These are phyloP conservation scores for Strigamia maritima DNA, from an alignment of 2,888 invertebrate genomes.

Conservation along the genomic window DNA sequence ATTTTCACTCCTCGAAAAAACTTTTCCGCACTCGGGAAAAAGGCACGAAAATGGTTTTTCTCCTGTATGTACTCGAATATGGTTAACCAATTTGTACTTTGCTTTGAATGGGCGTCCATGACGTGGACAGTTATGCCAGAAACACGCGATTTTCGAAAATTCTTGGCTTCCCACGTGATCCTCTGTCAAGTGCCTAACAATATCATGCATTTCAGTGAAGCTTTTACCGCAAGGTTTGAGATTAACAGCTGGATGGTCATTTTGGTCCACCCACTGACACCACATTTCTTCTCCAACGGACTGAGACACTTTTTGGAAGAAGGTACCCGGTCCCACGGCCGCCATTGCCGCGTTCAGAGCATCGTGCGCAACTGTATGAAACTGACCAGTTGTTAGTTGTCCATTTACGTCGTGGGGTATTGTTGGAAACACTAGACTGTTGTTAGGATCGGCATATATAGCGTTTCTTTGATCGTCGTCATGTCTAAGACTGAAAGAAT, in stretches of 20 bases:
- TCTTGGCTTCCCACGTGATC: conserved; percentile 98
- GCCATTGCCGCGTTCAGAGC: conserved; percentile 49
- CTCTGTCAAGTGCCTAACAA: conserved; percentile 93
- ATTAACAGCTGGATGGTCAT: conserved; percentile 60
- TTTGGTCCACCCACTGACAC: conserved; percentile 85
- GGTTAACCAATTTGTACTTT: conserved; percentile 99
- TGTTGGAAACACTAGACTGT: conserved; percentile 47
- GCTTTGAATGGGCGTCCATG: conserved; percentile 97
- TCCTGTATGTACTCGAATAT: conserved; percentile 97
- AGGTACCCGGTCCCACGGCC: conserved; percentile 65
- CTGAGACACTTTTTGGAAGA: conserved; percentile 85
- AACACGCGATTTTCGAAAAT: conserved; percentile 95
- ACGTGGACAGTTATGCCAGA: conserved; percentile 93
- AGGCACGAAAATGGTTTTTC: conserved; percentile 99
- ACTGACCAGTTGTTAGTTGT: conserved; percentile 39
- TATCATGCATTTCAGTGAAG: conserved; percentile 91
- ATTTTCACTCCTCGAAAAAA: conserved; percentile 97
- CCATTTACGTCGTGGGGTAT: conserved; percentile 51
- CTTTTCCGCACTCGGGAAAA: conserved; percentile 94
- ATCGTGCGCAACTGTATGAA: conserved; percentile 50
- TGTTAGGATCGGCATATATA: conserved; percentile 41
- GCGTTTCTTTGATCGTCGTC: conserved; percentile 35
- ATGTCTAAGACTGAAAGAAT: conserved; percentile 60
- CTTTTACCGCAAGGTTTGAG: conserved; percentile 88
- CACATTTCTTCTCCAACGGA: conserved; percentile 71